phyloP scores from a whole-genome alignment of 2,888 invertebrate genomes.

The Caenorhabditis becei region DNA sequence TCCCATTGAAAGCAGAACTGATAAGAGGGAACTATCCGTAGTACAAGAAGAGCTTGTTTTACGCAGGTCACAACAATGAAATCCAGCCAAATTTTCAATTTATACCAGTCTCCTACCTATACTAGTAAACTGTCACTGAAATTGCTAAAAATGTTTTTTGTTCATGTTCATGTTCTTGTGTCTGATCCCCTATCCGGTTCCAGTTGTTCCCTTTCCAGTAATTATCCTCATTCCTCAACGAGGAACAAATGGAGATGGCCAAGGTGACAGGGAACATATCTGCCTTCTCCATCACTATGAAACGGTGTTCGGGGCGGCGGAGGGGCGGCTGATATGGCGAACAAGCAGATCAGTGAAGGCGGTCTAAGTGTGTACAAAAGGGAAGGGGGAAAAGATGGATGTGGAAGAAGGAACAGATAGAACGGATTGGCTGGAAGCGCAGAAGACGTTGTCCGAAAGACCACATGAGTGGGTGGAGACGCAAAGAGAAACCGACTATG shows the following conservation, averaged over 20 bases:
- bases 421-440: slow-evolving; percentile 31
- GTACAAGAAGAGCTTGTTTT: neutral
- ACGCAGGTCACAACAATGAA: neutral
- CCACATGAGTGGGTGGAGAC: slow-evolving; percentile 50
- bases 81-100: too few species aligned
- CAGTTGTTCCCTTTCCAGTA: neutral
- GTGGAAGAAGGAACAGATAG: slow-evolving; percentile 24
- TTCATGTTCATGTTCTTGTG: neutral
- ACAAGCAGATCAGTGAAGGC: slow-evolving; percentile 55
- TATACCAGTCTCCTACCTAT: too few species aligned
- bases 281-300: slow-evolving; percentile 25
- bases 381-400: slow-evolving; percentile 36
- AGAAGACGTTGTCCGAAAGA: slow-evolving; percentile 33
- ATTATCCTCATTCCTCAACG: slow-evolving; percentile 26
- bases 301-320: slow-evolving; percentile 38
- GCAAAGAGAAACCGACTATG: slow-evolving; percentile 54
- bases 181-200: slow-evolving; percentile 14
- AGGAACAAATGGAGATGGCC: neutral
- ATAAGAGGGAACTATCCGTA: too few species aligned
- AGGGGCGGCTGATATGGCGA: slow-evolving; percentile 38
- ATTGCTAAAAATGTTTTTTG: neutral
- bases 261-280: slow-evolving; percentile 53
- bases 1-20: too few species aligned
- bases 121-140: too few species aligned
- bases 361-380: slow-evolving; percentile 46